Evolutionary conservation across 2,113 vertebrate genomes (phyloP).

Genomic region (Istiophorus platypterus): DNA sequence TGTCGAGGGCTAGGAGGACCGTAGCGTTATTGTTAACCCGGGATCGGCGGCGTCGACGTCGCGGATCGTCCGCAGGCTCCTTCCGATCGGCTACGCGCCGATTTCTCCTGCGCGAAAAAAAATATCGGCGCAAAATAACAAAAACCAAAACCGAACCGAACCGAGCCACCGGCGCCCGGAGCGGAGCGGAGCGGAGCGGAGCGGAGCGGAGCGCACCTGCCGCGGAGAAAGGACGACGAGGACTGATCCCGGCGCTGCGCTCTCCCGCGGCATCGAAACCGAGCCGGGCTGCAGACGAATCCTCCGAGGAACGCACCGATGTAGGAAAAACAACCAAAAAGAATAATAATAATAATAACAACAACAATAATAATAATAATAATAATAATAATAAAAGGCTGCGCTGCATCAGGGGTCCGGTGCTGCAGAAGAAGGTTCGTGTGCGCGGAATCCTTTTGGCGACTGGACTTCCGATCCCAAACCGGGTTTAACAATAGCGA

Average conservation of each 20-base stretch:
- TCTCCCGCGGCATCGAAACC: conserved; percentile 10
- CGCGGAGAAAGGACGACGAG: conserved; percentile 71
- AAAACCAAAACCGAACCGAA: no score
- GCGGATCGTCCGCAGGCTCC: no score
- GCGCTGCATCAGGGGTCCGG: not conserved
- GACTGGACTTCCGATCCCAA: conserved; percentile 22
- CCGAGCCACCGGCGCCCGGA: no score
- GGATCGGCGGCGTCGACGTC: no score
- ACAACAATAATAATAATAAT: no score
- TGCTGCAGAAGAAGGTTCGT: not conserved
- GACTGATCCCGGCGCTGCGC: conserved; percentile 45
- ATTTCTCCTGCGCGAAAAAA: no score
- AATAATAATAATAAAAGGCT: no score
- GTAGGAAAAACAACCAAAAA: no score
- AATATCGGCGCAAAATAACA: not conserved
- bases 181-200: no score
- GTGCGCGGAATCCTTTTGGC: conserved; percentile 2
- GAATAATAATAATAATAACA: no score
- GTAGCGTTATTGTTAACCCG: no score
- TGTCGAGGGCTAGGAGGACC: no score
- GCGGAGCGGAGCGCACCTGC: conserved; percentile 64
- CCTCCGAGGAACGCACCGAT: rapidly evolving
- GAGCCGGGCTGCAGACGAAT: conserved; percentile 6
- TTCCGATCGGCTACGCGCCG: not conserved
- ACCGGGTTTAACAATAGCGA: conserved; percentile 56